Conservation (phyloP, 2,797 vertebrate species). For the Ceryle rudis region DNA sequence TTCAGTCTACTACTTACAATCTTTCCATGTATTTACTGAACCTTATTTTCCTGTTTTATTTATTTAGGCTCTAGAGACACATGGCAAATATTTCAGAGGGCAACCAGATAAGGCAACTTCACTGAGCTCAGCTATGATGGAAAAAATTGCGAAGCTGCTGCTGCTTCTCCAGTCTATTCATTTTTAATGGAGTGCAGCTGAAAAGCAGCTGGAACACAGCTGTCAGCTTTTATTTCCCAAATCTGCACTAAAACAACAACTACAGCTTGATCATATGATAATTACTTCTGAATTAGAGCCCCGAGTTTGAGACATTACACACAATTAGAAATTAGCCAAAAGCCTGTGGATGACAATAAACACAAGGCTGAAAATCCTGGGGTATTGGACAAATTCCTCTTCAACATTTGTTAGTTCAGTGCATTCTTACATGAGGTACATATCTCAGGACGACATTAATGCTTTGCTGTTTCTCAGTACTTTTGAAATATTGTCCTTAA, state of each 20-base stretch:
- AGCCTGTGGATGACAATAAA: slow-evolving; percentile 66
- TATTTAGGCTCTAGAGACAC: slow-evolving; percentile 35
- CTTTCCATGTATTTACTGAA: slow-evolving; percentile 13
- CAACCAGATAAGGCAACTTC: slow-evolving; percentile 34
- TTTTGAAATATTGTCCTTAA: not conserved
- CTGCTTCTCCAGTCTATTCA: not conserved
- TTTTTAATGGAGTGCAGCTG: slow-evolving; percentile 63
- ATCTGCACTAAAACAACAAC: slow-evolving; percentile 69
- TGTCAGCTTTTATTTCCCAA: slow-evolving; percentile 72
- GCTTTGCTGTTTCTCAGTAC: not conserved
- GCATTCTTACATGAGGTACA: slow-evolving; percentile 13
- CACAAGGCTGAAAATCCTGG: slow-evolving; percentile 36
- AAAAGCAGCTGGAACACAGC: slow-evolving; percentile 73
- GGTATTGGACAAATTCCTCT: not conserved
- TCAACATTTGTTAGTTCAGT: slow-evolving; percentile 27
- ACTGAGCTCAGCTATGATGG: not conserved
- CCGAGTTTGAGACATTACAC: slow-evolving; percentile 46
- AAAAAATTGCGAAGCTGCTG: slow-evolving; percentile 38
- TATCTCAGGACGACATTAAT: not conserved
- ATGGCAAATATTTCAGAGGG: slow-evolving; percentile 28
- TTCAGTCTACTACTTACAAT: not conserved
- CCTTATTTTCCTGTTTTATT: slow-evolving; percentile 51
- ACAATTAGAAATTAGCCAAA: slow-evolving; percentile 62
- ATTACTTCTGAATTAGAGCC: slow-evolving; percentile 68
- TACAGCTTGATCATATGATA: slow-evolving; percentile 67